Evolutionary conservation across 2,113 vertebrate species (phyloP).

Genomic region (Tretioscincus oriximinensis): DNA sequence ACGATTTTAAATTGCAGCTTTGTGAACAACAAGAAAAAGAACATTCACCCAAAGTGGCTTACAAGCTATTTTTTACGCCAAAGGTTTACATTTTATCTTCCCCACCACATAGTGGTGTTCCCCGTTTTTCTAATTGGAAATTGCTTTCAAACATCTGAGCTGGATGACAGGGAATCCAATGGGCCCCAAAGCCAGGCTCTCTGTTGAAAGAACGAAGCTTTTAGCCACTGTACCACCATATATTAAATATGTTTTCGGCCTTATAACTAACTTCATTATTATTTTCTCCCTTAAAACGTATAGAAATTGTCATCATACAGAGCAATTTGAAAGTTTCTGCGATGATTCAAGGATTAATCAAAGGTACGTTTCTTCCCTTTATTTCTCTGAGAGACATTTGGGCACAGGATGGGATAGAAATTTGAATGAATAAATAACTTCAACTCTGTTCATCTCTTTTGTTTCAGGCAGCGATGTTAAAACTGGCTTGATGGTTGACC

Average conservation of each 20-base stretch:
- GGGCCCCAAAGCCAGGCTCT: no score
- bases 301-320: constrained; percentile 89
- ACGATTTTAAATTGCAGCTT: not conserved
- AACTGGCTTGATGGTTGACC: constrained; percentile 88
- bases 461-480: constrained; percentile 75
- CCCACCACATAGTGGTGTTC: no score
- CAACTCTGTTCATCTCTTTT: constrained; percentile 7
- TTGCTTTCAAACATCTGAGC: no score
- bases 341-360: constrained; percentile 92
- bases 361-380: constrained; percentile 75
- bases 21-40: not conserved
- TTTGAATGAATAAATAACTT: not conserved
- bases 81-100: no score
- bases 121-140: no score
- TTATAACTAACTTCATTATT: constrained; percentile 4
- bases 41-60: no score
- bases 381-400: no score
- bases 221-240: no score
- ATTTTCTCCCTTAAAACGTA: constrained; percentile 25
- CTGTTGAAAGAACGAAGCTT: no score
- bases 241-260: not conserved
- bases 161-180: no score
- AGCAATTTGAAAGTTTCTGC: constrained; percentile 82
- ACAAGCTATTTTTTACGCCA: no score
- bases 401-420: no score